phyloP scores from a whole-genome alignment of 2,113 vertebrate species.

The Perca schrenkii region DNA sequence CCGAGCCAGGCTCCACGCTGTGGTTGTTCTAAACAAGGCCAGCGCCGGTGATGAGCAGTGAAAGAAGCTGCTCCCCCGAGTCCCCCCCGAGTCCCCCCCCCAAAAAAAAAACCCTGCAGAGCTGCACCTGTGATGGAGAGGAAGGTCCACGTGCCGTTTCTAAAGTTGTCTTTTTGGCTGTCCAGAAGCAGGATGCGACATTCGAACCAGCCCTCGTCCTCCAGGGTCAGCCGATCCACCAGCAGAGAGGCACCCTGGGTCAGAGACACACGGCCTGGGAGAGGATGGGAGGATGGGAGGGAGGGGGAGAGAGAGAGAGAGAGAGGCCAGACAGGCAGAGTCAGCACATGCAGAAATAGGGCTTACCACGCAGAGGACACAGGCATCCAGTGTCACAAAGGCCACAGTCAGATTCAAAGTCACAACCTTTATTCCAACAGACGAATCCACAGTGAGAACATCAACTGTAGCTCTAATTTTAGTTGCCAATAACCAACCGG shows the following conservation, averaged over 20 bases:
- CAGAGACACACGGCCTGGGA: constrained; percentile 90
- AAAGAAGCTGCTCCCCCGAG: constrained; percentile 30
- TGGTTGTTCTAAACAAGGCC: constrained; percentile 56
- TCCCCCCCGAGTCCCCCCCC: no score
- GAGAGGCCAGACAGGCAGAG: constrained; percentile 59
- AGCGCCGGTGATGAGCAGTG: constrained; percentile 32
- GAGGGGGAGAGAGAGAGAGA: constrained; percentile 11
- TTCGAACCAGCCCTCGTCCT: constrained; percentile 98
- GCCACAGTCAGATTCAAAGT: constrained; percentile 64
- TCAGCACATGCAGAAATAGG: constrained; percentile 69
- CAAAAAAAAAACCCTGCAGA: constrained; percentile 63
- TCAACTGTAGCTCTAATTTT: constrained; percentile 7
- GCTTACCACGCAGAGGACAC: constrained; percentile 63
- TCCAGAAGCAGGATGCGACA: constrained; percentile 95
- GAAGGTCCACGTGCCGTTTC: constrained; percentile 96
- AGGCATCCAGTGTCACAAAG: constrained; percentile 67
- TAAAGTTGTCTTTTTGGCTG: constrained; percentile 90
- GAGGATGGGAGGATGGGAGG: constrained; percentile 18
- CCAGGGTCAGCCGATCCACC: constrained; percentile 88
- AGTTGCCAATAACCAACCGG: constrained; percentile 9
- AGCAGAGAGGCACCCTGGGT: constrained; percentile 90
- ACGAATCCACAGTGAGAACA: constrained; percentile 22
- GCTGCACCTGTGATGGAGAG: constrained; percentile 93
- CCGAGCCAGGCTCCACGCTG: constrained; percentile 58
- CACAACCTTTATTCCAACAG: constrained; percentile 11